Percentiles rank a stretch among this genome's conserved stretches.
phyloP scores from a whole-genome alignment of 2,888 invertebrate species.

The Hecatera dysodea region DNA sequence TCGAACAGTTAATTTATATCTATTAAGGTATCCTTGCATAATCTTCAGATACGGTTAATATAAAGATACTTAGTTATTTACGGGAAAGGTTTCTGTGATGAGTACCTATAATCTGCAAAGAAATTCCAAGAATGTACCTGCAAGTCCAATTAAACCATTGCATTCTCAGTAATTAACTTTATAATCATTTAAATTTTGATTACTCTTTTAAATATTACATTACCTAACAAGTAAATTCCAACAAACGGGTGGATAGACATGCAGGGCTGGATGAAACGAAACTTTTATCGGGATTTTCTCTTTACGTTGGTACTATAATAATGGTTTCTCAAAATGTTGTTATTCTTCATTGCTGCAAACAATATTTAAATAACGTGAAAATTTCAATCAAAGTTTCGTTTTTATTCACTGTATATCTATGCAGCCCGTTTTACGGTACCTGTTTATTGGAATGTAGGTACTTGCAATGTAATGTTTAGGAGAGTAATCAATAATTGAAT shows the following conservation, averaged over 20 bases:
- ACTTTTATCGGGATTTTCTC: no score
- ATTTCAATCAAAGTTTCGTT: no score
- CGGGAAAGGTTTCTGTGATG: background rate
- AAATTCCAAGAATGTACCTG: background rate
- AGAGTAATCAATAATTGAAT: no score
- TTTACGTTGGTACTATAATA: no score
- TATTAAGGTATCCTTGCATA: background rate
- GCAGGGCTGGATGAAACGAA: no score
- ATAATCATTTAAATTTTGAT: slow-evolving; percentile 4
- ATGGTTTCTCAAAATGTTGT: no score
- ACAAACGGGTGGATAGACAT: slow-evolving; percentile 19
- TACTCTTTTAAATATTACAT: background rate
- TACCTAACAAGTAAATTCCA: slow-evolving; percentile 9
- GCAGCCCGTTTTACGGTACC: no score
- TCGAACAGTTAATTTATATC: background rate
- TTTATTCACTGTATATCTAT: no score
- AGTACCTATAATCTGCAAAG: background rate
- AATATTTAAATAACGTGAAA: no score
- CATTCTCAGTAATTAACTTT: background rate
- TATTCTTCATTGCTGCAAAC: no score
- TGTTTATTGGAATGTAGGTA: no score
- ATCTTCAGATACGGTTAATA: background rate
- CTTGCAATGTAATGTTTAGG: no score
- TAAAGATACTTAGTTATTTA: background rate
- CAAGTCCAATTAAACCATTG: background rate